These are phyloP conservation scores for Imbricaverruca yamaguchii DNA, from an alignment of 2,888 invertebrate genomes.

Conservation along the genomic window DNA sequence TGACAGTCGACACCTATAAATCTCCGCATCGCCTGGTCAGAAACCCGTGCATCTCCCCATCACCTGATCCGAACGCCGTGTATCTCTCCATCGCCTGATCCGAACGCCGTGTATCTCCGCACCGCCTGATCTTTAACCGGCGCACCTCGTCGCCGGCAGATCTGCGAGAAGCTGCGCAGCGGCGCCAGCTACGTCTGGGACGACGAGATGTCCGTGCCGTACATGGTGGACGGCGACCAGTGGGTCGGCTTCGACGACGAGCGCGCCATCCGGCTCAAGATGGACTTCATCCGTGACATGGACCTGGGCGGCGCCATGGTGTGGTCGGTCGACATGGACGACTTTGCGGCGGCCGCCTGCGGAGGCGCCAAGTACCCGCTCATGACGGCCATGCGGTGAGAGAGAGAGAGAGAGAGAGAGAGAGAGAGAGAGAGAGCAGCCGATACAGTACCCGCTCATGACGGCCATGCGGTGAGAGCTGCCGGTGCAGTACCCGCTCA, in stretches of 20 bases:
- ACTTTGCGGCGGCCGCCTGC: constrained; percentile 75
- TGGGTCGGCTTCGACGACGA: constrained; percentile 87
- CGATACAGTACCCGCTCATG: too few relatives aligned
- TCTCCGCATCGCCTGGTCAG: too few relatives aligned
- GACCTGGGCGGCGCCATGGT: constrained; percentile 90
- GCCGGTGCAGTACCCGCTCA: too few relatives aligned
- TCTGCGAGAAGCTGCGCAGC: constrained; percentile 80
- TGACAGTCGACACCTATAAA: too few relatives aligned
- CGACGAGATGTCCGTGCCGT: constrained; percentile 95
- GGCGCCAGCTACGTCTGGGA: constrained; percentile 88
- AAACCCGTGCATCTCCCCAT: too few relatives aligned
- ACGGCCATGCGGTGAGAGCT: too few relatives aligned
- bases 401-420: not conserved
- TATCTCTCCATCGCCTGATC: too few relatives aligned
- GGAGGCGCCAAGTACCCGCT: constrained; percentile 80
- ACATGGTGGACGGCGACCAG: constrained; percentile 71
- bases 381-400: constrained; percentile 77
- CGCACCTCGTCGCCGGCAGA: constrained; percentile 45
- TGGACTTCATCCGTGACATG: constrained; percentile 82
- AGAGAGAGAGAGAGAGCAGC: too few relatives aligned
- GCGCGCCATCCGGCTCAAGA: constrained; percentile 76
- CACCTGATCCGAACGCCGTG: too few relatives aligned
- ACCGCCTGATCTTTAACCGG: too few relatives aligned
- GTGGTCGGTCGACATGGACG: constrained; percentile 93
- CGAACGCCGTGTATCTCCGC: too few relatives aligned